Evolutionary conservation across 1,140 invertebrate genomes (phyloP).

Genomic region (Berghia stephanieae): DNA sequence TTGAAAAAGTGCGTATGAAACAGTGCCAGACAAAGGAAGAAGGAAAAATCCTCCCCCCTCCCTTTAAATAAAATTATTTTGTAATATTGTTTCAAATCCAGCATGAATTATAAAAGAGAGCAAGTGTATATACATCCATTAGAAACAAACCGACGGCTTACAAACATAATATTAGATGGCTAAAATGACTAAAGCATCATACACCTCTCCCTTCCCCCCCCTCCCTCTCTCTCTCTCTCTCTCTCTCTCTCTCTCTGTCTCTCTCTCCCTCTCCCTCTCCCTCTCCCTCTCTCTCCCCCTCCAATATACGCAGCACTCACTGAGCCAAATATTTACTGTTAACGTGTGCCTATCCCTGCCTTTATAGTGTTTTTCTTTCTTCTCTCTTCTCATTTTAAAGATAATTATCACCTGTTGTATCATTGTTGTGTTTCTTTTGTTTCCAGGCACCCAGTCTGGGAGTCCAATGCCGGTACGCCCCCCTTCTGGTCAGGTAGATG

Average conservation of each 20-base stretch:
- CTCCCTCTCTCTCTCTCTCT: not conserved
- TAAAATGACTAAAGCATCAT: no score
- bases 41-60: not conserved
- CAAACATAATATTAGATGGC: no score
- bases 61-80: not conserved
- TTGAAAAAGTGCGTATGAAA: no score
- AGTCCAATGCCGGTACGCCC: conserved; percentile 91
- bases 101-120: not conserved
- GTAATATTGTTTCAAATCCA: not conserved
- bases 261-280: no score
- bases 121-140: not conserved
- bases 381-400: not conserved
- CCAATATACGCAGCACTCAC: not conserved
- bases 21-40: no score
- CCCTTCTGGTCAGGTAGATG: conserved; percentile 87
- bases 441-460: conserved; percentile 81
- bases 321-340: conserved; percentile 15
- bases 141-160: not conserved
- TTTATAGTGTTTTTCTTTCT: not conserved
- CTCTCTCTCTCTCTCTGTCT: no score
- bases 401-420: no score
- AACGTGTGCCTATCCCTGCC: not conserved
- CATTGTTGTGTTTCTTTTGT: not conserved
- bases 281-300: not conserved
- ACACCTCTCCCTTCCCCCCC: not conserved